Percentiles rank a stretch among this genome's conserved stretches.
These are phyloP conservation scores for Drosophila mojavensis DNA, from an alignment of 1,140 invertebrate genomes.

Conservation along the genomic window DNA sequence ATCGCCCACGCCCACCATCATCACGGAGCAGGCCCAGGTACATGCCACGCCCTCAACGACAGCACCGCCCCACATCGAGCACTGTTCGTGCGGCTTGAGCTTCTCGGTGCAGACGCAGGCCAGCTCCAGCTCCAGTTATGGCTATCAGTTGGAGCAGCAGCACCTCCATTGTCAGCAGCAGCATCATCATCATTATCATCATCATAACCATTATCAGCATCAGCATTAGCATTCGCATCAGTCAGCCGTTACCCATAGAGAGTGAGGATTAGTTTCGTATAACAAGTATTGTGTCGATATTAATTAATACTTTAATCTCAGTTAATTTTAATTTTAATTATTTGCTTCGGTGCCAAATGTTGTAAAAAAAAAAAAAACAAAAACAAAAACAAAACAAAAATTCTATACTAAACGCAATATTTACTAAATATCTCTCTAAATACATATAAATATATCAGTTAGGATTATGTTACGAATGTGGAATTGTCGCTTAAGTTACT, in stretches of 20 bases:
- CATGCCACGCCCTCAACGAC: constrained; percentile 60
- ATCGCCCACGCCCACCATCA: constrained; percentile 69
- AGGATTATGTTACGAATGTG: constrained; percentile 36
- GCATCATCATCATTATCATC: constrained; percentile 46
- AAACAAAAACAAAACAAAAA: not conserved
- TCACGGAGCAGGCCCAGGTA: constrained; percentile 74
- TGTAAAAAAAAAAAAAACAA: constrained; percentile 59
- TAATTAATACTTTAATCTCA: constrained; percentile 27
- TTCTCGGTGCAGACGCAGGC: constrained; percentile 63
- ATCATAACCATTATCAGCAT: constrained; percentile 25
- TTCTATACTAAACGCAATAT: constrained; percentile 16
- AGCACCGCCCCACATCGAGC: constrained; percentile 64
- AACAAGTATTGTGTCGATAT: constrained; percentile 44
- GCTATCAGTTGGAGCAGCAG: constrained; percentile 32
- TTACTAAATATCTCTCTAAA: constrained; percentile 1
- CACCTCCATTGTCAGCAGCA: constrained; percentile 48
- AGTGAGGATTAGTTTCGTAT: constrained; percentile 46
- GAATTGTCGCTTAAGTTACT: constrained; percentile 79
- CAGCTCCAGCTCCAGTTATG: constrained; percentile 9
- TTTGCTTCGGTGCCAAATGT: constrained; percentile 72
- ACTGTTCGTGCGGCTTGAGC: constrained; percentile 74
- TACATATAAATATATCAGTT: not conserved
- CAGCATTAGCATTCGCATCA: not conserved
- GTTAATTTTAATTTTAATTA: constrained; percentile 34
- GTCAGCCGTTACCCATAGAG: constrained; percentile 31